Evolutionary conservation across 2,888 invertebrate species (phyloP).

Genomic region (Dorcus hopei): DNA sequence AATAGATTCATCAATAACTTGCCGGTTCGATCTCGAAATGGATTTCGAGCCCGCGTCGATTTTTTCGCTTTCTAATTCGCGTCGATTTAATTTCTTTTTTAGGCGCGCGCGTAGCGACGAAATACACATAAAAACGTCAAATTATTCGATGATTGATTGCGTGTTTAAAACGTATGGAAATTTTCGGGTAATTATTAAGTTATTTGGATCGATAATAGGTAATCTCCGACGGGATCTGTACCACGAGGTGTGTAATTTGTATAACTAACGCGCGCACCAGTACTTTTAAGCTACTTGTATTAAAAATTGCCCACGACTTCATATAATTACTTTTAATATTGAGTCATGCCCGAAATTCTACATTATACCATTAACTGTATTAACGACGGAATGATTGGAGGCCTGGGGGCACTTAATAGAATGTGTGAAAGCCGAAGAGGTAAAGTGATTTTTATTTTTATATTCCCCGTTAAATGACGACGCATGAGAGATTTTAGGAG

Average conservation of each 20-base stretch:
- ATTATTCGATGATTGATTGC: slow-evolving; percentile 14
- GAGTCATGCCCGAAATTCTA: slow-evolving; percentile 3
- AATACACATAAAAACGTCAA: slow-evolving; percentile 8
- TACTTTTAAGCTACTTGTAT: slow-evolving; percentile 16
- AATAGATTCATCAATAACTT: too few species aligned
- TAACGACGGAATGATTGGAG: too few species aligned
- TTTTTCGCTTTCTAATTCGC: too few species aligned
- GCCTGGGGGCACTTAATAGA: too few species aligned
- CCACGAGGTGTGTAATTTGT: slow-evolving; percentile 20
- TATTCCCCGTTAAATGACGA: too few species aligned
- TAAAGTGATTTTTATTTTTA: too few species aligned
- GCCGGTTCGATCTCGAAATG: too few species aligned
- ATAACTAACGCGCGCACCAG: slow-evolving; percentile 11
- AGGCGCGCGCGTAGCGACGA: background rate
- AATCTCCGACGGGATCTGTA: slow-evolving; percentile 7
- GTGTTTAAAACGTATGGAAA: background rate
- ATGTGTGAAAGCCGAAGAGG: too few species aligned
- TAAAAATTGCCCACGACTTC: slow-evolving; percentile 11
- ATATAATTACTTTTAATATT: slow-evolving; percentile 17
- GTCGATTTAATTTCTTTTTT: too few species aligned
- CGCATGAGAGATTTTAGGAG: too few species aligned
- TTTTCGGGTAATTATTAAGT: slow-evolving; percentile 17
- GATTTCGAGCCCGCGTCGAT: too few species aligned
- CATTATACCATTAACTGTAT: too few species aligned
- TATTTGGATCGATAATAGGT: slow-evolving; percentile 21